These are phyloP conservation scores for Sula dactylatra DNA, from an alignment of 2,113 vertebrate species.

Conservation along the genomic window DNA sequence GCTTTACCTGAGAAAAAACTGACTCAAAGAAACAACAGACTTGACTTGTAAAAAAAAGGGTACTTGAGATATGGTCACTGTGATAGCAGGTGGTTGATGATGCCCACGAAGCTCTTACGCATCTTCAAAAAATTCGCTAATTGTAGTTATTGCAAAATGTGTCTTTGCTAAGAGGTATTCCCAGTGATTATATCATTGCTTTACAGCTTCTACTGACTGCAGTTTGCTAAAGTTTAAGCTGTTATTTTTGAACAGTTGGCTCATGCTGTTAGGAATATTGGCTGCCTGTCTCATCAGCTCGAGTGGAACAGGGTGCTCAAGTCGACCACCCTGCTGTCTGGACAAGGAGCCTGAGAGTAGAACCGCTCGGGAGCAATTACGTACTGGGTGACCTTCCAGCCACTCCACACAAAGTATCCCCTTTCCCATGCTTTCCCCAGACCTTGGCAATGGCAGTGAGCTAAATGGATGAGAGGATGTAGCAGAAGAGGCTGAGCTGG, in stretches of 20 bases:
- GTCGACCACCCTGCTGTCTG: neutral
- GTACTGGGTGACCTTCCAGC: neutral
- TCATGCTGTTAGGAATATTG: neutral
- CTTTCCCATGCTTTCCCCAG: slow-evolving; percentile 40
- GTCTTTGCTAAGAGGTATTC: neutral
- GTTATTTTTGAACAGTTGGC: neutral
- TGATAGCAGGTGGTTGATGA: neutral
- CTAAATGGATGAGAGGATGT: neutral
- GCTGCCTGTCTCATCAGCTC: neutral
- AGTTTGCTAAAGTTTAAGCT: neutral
- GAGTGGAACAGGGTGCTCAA: neutral
- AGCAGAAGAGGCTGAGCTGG: neutral
- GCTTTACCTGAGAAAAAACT: neutral
- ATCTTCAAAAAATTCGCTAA: neutral
- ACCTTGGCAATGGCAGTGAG: slow-evolving; percentile 5
- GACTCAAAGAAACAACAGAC: neutral
- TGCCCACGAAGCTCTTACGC: no score
- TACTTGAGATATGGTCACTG: neutral
- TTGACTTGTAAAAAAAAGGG: neutral
- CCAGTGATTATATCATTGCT: neutral
- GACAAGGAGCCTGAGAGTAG: slow-evolving; percentile 6
- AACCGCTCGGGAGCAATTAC: neutral
- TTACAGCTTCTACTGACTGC: neutral
- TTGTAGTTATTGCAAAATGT: neutral
- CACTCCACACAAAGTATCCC: neutral